Percentiles rank a stretch among this genome's conserved stretches.
These are phyloP conservation scores for Choristoneura rosaceana DNA, from an alignment of 2,888 invertebrate species.

Conservation along the genomic window DNA sequence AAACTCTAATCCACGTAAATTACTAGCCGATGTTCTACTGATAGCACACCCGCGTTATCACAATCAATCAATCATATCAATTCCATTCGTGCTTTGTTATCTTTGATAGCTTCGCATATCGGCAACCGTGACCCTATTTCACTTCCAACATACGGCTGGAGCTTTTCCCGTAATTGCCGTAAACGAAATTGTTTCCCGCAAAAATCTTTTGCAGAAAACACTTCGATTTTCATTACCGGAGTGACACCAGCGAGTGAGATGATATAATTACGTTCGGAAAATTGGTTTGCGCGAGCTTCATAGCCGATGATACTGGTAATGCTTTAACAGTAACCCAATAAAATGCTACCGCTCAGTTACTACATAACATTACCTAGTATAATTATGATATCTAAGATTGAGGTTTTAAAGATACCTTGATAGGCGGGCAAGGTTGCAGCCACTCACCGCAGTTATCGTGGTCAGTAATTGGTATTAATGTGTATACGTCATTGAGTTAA, in stretches of 20 bases:
- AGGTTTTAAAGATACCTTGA: conserved; percentile 61
- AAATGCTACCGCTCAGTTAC: conserved; percentile 7
- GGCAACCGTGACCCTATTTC: conserved; percentile 29
- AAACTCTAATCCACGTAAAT: neutral
- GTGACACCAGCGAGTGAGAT: conserved; percentile 4
- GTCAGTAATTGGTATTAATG: conserved; percentile 56
- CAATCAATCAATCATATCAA: conserved; percentile 16
- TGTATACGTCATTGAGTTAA: conserved; percentile 62
- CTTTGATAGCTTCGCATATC: conserved; percentile 13
- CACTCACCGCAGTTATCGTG: conserved; percentile 42
- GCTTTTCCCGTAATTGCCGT: neutral
- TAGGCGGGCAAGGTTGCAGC: conserved; percentile 64
- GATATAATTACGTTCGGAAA: conserved; percentile 20
- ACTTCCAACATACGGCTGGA: neutral
- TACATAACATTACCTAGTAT: conserved; percentile 13
- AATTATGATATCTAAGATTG: conserved; percentile 37
- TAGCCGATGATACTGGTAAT: neutral
- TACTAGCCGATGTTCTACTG: conserved; percentile 6
- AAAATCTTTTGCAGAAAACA: neutral
- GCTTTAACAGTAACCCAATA: conserved; percentile 22
- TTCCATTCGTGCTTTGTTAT: conserved; percentile 2
- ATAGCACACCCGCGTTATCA: neutral
- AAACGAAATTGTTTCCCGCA: neutral
- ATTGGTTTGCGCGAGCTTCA: conserved; percentile 18
- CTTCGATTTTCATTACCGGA: conserved; percentile 16